Conservation (phyloP, 2,888 invertebrate species). For the Callyntrura sp. region DNA sequence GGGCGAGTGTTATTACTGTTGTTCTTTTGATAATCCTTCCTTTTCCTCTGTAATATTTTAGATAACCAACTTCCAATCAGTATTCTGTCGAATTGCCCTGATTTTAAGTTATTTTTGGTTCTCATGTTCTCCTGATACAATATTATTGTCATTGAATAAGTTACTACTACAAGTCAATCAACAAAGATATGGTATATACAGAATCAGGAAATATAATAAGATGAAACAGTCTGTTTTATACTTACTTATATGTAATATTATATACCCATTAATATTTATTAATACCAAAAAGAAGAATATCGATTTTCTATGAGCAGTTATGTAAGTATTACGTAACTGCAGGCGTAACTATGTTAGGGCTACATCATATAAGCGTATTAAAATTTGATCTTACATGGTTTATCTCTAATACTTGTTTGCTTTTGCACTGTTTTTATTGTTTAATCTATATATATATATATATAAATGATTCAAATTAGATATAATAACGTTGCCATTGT, state of each 20-base stretch:
- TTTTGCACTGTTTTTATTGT: not conserved
- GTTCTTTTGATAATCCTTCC: not conserved
- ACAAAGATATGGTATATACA: not conserved
- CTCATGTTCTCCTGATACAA: not conserved
- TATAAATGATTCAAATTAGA: not conserved
- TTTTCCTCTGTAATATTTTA: not conserved
- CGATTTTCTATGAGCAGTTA: slow-evolving; percentile 25
- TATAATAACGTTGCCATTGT: slow-evolving; percentile 5
- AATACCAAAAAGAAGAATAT: not conserved
- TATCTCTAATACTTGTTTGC: not conserved
- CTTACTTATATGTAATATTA: slow-evolving; percentile 4
- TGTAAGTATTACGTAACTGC: not conserved
- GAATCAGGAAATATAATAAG: slow-evolving; percentile 17
- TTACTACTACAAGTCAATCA: not conserved
- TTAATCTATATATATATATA: not conserved
- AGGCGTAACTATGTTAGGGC: not conserved
- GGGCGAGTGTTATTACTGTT: no score
- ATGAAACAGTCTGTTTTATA: slow-evolving; percentile 21
- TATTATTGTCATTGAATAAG: not conserved
- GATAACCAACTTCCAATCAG: slow-evolving; percentile 14
- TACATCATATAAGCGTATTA: not conserved
- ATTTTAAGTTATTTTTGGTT: not conserved
- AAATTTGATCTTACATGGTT: not conserved
- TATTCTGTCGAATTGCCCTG: not conserved
- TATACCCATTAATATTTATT: not conserved